Evolutionary conservation across 1,140 invertebrate species (phyloP), one percentile per base, ranked within the genome.

Genomic region (Chymomyza costata): DNA sequence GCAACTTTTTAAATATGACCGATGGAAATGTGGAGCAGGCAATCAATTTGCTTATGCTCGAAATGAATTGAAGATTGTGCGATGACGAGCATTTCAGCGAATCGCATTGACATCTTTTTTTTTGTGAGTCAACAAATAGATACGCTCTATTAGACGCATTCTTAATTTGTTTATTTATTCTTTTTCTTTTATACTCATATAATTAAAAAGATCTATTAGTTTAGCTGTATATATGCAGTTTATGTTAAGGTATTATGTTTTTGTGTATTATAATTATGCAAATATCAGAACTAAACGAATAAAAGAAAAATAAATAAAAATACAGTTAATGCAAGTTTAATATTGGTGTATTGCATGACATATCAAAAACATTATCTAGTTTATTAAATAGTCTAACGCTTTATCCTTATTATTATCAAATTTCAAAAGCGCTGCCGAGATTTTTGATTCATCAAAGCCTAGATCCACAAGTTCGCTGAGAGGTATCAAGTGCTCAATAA

Each of bases 21-120:
- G 91, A 91, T 82, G 94, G 95, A 2, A 93, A 96, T 87, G 91
- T 97, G 2, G 94, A 95, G 85, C 93, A 93, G 38, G 95, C 95
- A 8, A 92, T 97, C 30, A 94, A 96, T 82, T 85, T 93, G 31
- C 89, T 95, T 10, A 90, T 94, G 69, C 88, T 87, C 41, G 62
- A 66, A 32, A 82, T 83, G 74, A 82, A 80, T 41, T 80, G 14
- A 69, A 53, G n/a, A n/a, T n/a, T n/a, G n/a, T n/a, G n/a, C n/a
- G n/a, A 35, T 38, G 1, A n/a, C n/a, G n/a, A n/a, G n/a, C n/a
- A n/a, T n/a, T n/a, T n/a, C n/a, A n/a, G n/a, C n/a, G n/a, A n/a
- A n/a, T n/a, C n/a, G n/a, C n/a, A n/a, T n/a, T n/a, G n/a, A n/a
- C n/a, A n/a, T n/a, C n/a, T n/a, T n/a, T n/a, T n/a, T n/a, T n/a